These are phyloP conservation scores for Jacana jacana DNA, from an alignment of 2,113 vertebrate species.

Conservation along the genomic window DNA sequence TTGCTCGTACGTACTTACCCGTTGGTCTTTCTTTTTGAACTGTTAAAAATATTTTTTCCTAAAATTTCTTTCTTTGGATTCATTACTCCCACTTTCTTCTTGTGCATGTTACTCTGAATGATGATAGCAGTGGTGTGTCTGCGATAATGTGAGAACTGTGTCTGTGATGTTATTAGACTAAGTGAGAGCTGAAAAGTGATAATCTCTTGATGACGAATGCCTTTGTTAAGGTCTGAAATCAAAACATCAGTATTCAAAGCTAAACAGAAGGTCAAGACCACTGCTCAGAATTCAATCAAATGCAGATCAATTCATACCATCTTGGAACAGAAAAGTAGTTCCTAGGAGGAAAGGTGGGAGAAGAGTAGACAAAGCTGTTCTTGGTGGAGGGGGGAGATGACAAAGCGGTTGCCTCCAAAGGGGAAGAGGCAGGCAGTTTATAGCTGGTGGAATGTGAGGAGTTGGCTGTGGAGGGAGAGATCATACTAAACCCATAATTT, in stretches of 20 bases:
- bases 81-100: not conserved
- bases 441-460: not conserved
- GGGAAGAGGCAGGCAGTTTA: not conserved
- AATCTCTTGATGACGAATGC: not conserved
- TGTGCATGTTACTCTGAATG: rapidly evolving
- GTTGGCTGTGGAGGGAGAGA: not conserved
- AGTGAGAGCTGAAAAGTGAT: not conserved
- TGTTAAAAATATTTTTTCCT: not conserved
- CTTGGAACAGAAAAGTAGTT: not conserved
- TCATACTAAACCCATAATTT: not conserved
- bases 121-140: not conserved
- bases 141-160: not conserved
- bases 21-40: not conserved
- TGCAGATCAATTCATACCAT: not conserved
- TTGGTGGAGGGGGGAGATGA: not conserved
- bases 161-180: too few relatives aligned
- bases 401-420: not conserved
- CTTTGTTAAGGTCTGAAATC: not conserved
- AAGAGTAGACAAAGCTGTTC: not conserved
- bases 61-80: not conserved
- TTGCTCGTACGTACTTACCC: not conserved
- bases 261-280: rapidly evolving
- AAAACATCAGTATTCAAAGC: not conserved
- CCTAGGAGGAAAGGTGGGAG: not conserved
- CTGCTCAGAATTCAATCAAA: not conserved